These are phyloP conservation scores for Alca torda DNA, from an alignment of 2,797 vertebrate genomes.

Conservation along the genomic window DNA sequence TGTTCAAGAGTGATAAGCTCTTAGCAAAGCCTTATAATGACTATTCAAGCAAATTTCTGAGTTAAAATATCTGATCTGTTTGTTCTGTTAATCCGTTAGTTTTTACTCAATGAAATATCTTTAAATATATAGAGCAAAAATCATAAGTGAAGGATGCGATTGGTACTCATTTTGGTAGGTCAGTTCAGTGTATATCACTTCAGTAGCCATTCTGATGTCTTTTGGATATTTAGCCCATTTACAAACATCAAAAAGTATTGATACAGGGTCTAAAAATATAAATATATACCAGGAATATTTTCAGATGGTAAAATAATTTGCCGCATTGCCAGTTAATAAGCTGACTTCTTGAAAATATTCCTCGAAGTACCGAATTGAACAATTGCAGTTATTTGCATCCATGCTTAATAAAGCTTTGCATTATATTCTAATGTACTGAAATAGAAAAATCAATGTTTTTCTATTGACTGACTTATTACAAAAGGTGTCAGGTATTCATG, in stretches of 20 bases:
- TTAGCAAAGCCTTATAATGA: neutral
- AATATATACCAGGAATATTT: neutral
- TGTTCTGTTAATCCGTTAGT: neutral
- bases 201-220: neutral
- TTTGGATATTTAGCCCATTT: neutral
- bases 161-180: neutral
- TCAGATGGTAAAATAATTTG: neutral
- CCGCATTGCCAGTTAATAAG: neutral
- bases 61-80: neutral
- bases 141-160: neutral
- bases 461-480: neutral
- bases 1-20: neutral
- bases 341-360: neutral
- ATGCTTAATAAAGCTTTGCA: neutral
- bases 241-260: neutral
- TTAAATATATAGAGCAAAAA: neutral
- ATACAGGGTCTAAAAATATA: neutral
- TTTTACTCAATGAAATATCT: neutral
- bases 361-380: neutral
- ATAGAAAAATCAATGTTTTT: neutral
- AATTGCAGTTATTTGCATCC: neutral
- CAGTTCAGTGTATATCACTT: neutral
- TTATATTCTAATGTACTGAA: neutral
- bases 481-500: neutral
- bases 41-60: neutral